Evolutionary conservation across 2,797 vertebrate genomes (phyloP).

Genomic region (Allobates femoralis): DNA sequence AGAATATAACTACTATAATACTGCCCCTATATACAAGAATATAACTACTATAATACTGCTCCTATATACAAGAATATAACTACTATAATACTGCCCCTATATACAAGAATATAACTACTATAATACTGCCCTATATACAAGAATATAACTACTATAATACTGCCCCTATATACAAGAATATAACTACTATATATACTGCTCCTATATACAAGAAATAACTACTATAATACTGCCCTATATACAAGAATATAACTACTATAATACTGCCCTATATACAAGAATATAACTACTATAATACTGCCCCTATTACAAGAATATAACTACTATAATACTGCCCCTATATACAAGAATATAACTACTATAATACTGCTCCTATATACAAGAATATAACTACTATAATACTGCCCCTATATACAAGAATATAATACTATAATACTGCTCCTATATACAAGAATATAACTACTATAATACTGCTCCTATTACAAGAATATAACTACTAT

Average conservation of each 20-base stretch:
- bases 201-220: slow-evolving; percentile 5
- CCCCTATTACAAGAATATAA: too few relatives aligned
- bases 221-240: background rate
- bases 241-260: background rate
- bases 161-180: background rate
- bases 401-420: background rate
- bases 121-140: slow-evolving; percentile 18
- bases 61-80: slow-evolving; percentile 12
- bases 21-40: slow-evolving; percentile 4
- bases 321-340: background rate
- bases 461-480: background rate
- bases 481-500: background rate
- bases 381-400: slow-evolving; percentile 14
- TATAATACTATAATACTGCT: background rate
- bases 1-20: slow-evolving; percentile 3
- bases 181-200: slow-evolving; percentile 8
- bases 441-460: background rate
- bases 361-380: slow-evolving; percentile 3
- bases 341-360: background rate
- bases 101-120: slow-evolving; percentile 15
- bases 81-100: background rate
- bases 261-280: too few relatives aligned
- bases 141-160: slow-evolving; percentile 21
- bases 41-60: background rate
- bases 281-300: too few relatives aligned